phyloP scores from a whole-genome alignment of 2,888 invertebrate genomes.

The Hyposoter dolosus region DNA sequence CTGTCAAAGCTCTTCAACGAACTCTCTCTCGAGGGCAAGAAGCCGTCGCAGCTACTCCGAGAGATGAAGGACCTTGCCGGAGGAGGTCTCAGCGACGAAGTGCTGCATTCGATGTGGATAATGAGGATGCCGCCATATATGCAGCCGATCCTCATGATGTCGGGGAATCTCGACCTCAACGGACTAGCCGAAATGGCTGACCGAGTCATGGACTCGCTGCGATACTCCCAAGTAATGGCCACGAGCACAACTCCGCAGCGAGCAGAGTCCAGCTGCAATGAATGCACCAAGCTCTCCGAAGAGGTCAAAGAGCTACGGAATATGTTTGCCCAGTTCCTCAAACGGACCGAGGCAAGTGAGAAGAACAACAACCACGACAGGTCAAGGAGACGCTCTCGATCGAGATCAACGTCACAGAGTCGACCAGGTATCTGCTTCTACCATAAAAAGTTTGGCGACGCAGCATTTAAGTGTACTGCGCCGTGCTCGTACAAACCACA shows the following conservation, averaged over 20 bases:
- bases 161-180: background rate
- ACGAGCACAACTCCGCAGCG: background rate
- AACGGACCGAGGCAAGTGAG: background rate
- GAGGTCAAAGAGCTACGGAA: background rate
- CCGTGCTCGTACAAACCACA: background rate
- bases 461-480: background rate
- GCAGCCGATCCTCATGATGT: background rate
- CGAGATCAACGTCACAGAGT: background rate
- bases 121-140: background rate
- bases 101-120: constrained; percentile 7
- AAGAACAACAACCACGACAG: background rate
- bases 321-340: background rate
- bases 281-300: background rate
- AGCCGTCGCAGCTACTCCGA: constrained; percentile 1
- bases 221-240: background rate
- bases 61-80: constrained; percentile 2
- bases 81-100: background rate
- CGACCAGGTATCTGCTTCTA: background rate
- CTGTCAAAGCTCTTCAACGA: background rate
- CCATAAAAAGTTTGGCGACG: background rate
- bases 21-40: background rate
- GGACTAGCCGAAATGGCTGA: background rate
- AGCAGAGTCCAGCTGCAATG: background rate
- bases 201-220: background rate
- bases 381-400: background rate